Conservation (phyloP, 2,797 vertebrate species). For the Macrochelys suwanniensis region DNA sequence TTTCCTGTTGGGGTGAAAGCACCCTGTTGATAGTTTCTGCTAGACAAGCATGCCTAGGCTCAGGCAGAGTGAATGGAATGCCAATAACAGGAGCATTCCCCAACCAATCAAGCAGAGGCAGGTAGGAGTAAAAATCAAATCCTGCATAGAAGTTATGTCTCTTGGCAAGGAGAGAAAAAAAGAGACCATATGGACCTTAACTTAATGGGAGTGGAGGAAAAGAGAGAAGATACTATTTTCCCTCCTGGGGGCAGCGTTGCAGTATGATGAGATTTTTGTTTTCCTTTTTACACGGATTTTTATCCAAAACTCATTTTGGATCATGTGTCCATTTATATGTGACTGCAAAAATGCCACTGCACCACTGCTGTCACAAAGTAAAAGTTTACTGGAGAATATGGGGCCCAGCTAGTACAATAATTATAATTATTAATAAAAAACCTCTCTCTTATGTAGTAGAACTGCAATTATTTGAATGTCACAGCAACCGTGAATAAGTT, state of each 20-base stretch:
- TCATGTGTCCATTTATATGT: not conserved
- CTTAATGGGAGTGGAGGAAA: not conserved
- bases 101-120: not conserved
- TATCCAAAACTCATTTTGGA: not conserved
- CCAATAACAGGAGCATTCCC: not conserved
- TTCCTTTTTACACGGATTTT: accelerated
- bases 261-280: not conserved
- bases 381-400: not conserved
- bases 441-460: not conserved
- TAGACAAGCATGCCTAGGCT: not conserved
- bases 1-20: not conserved
- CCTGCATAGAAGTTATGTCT: not conserved
- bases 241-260: not conserved
- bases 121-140: not conserved
- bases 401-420: not conserved
- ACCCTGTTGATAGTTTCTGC: not conserved
- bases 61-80: not conserved
- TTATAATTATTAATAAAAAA: not conserved
- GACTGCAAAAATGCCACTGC: not conserved
- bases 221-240: not conserved
- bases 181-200: not conserved
- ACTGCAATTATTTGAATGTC: not conserved
- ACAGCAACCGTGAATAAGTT: not conserved
- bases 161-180: not conserved
- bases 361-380: not conserved